Evolutionary conservation across 2,888 invertebrate species (phyloP), one percentile per base, ranked within the genome.

Genomic region (Camponotus fellah): DNA sequence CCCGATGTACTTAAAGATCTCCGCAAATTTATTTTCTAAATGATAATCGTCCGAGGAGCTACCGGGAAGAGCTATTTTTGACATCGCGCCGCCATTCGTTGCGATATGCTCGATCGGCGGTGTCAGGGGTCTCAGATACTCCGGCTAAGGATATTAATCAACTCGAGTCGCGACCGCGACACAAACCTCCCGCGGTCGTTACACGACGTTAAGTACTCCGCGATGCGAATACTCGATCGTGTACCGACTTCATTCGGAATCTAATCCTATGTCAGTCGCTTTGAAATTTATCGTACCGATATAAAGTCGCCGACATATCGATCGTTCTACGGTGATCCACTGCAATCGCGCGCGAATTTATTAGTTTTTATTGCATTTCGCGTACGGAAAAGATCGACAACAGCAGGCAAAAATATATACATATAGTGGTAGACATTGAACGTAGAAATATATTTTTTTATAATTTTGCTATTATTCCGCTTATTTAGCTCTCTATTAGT

Each of bases 131-230:
- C 81, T 43, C 56, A 34, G 79, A 82, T 76, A 34, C 17, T 32
- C 66, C 43, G 40, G 56, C 34, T 53, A 58, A 56, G 32, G 58
- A 64, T 83, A 89, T 89, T 86, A 86, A 89, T 89, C 89, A 84
- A 40, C 56, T 6, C 58, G 83, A 83, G 74, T 82, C 53, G 83
- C 69, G 66, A 49, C 62, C 77, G 71, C 66, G 58, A 69, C 82
- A 74, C 65, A 71, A 88, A 66, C 72, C 86, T 79, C 88, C 84
- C 84, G 89, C 77, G 83, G 85, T 75, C 84, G 58, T 65, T 72
- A 87, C 88, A 86, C 53, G 86, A 88, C 87, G 86, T 86, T 88
- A 87, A 89, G 64, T 83, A 85, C 87, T 83, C 40, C n/a, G 40
- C 49, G 72, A 46, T 64, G 66, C 80, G 72, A 77, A 62, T 68